A percentile compares a stretch with the other conserved stretches of the same genome.
These are phyloP conservation scores for Hydroisotoma schaefferi DNA, from an alignment of 2,888 invertebrate genomes.

Conservation along the genomic window DNA sequence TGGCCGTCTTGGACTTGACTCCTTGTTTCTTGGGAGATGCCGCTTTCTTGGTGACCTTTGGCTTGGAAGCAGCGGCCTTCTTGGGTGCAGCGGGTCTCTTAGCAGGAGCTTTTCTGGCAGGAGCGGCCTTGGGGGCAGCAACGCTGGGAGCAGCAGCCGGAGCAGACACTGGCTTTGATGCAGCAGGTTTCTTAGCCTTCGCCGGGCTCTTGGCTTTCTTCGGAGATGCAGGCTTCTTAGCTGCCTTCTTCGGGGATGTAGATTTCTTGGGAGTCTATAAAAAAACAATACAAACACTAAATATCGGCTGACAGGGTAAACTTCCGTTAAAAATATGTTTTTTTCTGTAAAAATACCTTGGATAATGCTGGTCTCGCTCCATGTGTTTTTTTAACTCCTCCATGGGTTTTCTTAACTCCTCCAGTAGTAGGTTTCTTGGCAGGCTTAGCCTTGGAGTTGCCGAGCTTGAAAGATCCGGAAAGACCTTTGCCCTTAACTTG, in stretches of 20 bases:
- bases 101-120: not conserved
- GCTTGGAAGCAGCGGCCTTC: constrained; percentile 2
- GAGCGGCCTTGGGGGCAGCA: constrained; percentile 19
- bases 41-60: not conserved
- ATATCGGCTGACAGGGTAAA: not conserved
- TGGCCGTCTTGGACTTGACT: constrained; percentile 24
- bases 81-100: constrained; percentile 12
- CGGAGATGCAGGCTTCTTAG: constrained; percentile 18
- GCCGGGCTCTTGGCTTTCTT: constrained; percentile 19
- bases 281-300: not conserved
- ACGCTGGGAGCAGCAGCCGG: constrained; percentile 16
- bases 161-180: constrained; percentile 24
- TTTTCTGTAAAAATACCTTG: too few species aligned
- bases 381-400: not conserved
- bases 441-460: constrained; percentile 19
- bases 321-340: not conserved
- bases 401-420: constrained; percentile 14
- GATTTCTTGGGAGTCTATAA: constrained; percentile 15
- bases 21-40: constrained; percentile 13
- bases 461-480: constrained; percentile 36
- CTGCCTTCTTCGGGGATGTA: constrained; percentile 16
- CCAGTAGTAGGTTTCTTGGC: constrained; percentile 23
- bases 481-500: constrained; percentile 44
- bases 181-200: constrained; percentile 28
- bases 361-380: not conserved